Evolutionary conservation across 2,797 vertebrate species (phyloP).

Genomic region (Odontamblyopus rebecca): DNA sequence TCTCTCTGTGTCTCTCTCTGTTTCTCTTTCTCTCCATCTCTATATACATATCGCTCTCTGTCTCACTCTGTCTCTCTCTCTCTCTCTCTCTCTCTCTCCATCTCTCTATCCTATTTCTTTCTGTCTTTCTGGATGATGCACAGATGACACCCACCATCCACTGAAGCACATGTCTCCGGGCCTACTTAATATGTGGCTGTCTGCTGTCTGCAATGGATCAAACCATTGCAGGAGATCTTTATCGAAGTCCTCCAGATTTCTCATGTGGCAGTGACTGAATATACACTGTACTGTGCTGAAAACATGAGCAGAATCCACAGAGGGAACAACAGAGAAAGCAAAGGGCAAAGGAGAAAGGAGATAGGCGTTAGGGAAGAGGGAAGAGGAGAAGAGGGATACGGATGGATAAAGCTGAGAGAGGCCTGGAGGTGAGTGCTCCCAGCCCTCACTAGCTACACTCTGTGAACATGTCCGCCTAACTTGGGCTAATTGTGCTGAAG

Average conservation of each 20-base stretch:
- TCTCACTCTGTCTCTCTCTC: slow-evolving; percentile 32
- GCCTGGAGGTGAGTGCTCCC: slow-evolving; percentile 28
- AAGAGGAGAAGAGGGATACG: slow-evolving; percentile 20
- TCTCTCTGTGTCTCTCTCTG: slow-evolving; percentile 4
- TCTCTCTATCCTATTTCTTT: slow-evolving; percentile 14
- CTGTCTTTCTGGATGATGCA: slow-evolving; percentile 51
- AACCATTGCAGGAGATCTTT: slow-evolving; percentile 53
- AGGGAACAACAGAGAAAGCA: slow-evolving; percentile 44
- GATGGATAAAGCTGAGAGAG: slow-evolving; percentile 45
- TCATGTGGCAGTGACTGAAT: slow-evolving; percentile 56
- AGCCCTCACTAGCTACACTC: slow-evolving; percentile 20
- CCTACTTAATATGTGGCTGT: slow-evolving; percentile 51
- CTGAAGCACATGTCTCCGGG: slow-evolving; percentile 50
- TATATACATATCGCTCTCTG: slow-evolving; percentile 9
- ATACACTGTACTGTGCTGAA: slow-evolving; percentile 57
- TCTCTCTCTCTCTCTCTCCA: slow-evolving; percentile 24
- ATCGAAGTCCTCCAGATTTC: slow-evolving; percentile 50
- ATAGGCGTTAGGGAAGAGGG: slow-evolving; percentile 3
- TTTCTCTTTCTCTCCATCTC: slow-evolving; percentile 22
- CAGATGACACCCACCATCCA: slow-evolving; percentile 66
- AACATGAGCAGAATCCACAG: slow-evolving; percentile 54
- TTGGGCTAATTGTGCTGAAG: slow-evolving; percentile 7
- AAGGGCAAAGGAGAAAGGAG: slow-evolving; percentile 24
- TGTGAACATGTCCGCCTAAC: slow-evolving; percentile 20
- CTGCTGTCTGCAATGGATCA: slow-evolving; percentile 60